Base-by-base conservation (phyloP, 2,888 invertebrate genomes). In the Thalpophila matura region DNA sequence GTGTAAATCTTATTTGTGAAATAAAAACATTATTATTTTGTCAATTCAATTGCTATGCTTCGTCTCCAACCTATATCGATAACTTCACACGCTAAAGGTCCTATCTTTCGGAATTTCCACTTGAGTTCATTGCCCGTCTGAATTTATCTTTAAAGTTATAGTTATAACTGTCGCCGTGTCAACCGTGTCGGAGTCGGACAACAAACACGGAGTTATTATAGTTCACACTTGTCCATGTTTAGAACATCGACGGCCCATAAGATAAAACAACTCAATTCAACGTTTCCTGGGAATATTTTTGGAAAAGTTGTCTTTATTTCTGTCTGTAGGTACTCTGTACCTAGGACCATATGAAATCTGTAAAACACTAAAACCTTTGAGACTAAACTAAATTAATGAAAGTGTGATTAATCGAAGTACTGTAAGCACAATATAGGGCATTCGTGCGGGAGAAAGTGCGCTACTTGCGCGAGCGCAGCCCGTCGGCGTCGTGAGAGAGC, bases 401-500 rank as follows among this genome's bases (percentile, higher is more conserved):
- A 89, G 86, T 89, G 82, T 82, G 82, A 88, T 86, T 88, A 82
- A 83, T 80, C 75, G 77, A 74, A 81, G 86, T 82, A 83, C 79
- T 80, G 76, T 71, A 80, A 75, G 78, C 77, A 71, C 74, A 83
- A 79, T 88, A 91, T 89, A 86, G 91, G 89, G 78, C 90, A 84
- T 76, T 90, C 93, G 91, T 92, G 92, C 83, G 68, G 84, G 88
- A 83, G 93, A 94, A 94, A 94, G 93, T 90, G 83, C 43, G 84
- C 84, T 57, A 68, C 46, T 53, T 90, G 83, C 55, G 84, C 84
- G 63, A 68, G 62, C 55, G 84, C 84, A 60, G 79, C 58, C 50
- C 76, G 70, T 9, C 79, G 81, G 79, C 82, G 82, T 88, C 90
- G 89, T 91, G 91, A 89, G 88, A 83, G 84, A 81, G 82, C 84